Evolutionary conservation across 2,113 vertebrate genomes (phyloP), one percentile per base, ranked within the genome.

Genomic region (Sprattus sprattus): DNA sequence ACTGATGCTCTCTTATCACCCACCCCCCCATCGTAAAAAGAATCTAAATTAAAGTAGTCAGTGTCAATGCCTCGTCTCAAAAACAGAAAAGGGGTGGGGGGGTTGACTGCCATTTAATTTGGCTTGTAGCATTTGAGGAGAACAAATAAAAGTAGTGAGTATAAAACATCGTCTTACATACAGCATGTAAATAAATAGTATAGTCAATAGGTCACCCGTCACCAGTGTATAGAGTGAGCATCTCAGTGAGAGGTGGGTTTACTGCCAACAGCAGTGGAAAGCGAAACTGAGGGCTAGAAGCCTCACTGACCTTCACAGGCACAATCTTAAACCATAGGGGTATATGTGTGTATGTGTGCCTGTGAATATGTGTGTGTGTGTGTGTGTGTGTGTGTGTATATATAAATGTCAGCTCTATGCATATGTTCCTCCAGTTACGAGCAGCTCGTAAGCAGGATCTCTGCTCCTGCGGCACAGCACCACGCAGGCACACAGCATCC

Each of bases 401-500:
- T 45, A 83, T 82, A 86, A 82, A 82, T n/a, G 20, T 39, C 46
- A 87, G 90, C 80, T 89, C 94, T 96, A 99, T 64, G 97, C 97
- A 2, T 96, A 95, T 89, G 96, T 97, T 82, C 96, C 97, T 0
- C 96, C 96, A 0, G 96, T 96, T 91, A 98, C 96, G 83, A 99
- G 97, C 11, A 97, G 97, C 88, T 99, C 96, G 0, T 99, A 99
- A n/a, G 97, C 94, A 85, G 97, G 97, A 85, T 97, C 97, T 90
- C 95, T 95, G 92, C 95, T 96, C 92, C 96, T 96, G 91, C 96
- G 95, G 92, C 96, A 98, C 88, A 99, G 88, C 81, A 98, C 98
- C 25, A 98, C 92, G 89, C 96, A 97, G 0, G 97, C 97, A 85
- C 97, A 98, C 90, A 99, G 90, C 97, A 99, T 98, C 86, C 98